Evolutionary conservation across 92 coral and sea anemone species (phyloP).

Genomic region (Anthopleura xanthogrammica): DNA sequence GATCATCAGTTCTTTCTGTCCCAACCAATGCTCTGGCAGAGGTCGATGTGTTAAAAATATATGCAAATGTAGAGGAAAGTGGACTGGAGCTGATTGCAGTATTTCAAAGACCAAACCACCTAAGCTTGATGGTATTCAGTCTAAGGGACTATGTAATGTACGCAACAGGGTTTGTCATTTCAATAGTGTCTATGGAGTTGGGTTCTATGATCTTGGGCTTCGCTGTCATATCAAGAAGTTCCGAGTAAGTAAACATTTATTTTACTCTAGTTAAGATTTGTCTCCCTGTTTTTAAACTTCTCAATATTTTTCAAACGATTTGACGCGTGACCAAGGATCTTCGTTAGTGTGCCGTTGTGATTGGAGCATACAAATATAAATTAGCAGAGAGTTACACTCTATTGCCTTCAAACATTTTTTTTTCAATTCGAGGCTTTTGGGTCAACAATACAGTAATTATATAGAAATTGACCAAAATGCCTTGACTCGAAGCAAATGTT

Average conservation of each 20-base stretch:
- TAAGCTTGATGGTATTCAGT: conserved; percentile 56
- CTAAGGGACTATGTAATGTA: conserved; percentile 77
- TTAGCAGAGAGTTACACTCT: too few species aligned
- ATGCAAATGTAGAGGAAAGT: conserved; percentile 65
- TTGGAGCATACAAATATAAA: too few species aligned
- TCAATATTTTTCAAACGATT: too few species aligned
- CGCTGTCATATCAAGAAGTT: conserved; percentile 74
- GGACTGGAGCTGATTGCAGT: conserved; percentile 70
- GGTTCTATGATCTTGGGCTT: conserved; percentile 72
- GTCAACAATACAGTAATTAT: too few species aligned
- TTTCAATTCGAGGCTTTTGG: too few species aligned
- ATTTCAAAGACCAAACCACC: conserved; percentile 62
- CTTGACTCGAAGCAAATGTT: too few species aligned
- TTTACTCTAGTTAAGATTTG: too few species aligned
- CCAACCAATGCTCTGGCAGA: conserved; percentile 66
- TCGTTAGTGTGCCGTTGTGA: too few species aligned
- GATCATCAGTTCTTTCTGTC: conserved; percentile 58
- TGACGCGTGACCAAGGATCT: too few species aligned
- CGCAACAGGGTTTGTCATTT: conserved; percentile 67
- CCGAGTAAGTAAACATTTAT: conserved; percentile 32
- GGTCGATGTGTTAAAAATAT: conserved; percentile 67
- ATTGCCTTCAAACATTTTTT: too few species aligned
- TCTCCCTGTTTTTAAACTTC: too few species aligned
- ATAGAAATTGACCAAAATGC: too few species aligned
- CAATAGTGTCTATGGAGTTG: conserved; percentile 68